Evolutionary conservation across 2,888 invertebrate species (phyloP).

Genomic region (Lingula anatina): DNA sequence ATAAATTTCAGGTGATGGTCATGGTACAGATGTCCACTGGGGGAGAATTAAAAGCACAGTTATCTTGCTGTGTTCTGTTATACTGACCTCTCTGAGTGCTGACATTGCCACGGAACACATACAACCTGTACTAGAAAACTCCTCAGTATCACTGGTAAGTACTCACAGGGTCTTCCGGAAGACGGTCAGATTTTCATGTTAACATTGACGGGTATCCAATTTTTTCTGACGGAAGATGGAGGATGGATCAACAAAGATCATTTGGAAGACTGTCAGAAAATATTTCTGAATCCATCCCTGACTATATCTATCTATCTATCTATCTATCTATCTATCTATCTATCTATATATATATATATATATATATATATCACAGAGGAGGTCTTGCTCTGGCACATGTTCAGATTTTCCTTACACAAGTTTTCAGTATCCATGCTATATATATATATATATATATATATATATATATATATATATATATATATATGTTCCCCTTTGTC

Average conservation of each 20-base stretch:
- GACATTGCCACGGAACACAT: conserved; percentile 43
- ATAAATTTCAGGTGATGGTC: conserved; percentile 11
- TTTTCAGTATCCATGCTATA: background rate
- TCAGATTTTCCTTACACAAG: background rate
- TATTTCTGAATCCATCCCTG: no score
- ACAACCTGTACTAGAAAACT: conserved; percentile 26
- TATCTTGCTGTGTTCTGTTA: conserved; percentile 31
- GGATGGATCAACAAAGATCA: no score
- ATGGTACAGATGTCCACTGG: conserved; percentile 38
- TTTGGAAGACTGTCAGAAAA: no score
- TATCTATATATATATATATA: no score
- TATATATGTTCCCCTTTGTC: no score
- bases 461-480: background rate
- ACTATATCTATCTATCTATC: no score
- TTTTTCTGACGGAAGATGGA: no score
- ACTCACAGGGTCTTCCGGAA: background rate
- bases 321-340: no score
- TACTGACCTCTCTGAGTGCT: conserved; percentile 38
- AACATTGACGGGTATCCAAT: no score
- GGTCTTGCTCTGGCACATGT: background rate
- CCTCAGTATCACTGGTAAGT: conserved; percentile 37
- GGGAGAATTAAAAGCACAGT: conserved; percentile 33
- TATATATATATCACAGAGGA: no score
- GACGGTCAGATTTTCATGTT: no score
- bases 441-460: background rate